Evolutionary conservation across 2,113 vertebrate species (phyloP), one percentile per base, ranked within the genome.

Genomic region (Fulica atra): DNA sequence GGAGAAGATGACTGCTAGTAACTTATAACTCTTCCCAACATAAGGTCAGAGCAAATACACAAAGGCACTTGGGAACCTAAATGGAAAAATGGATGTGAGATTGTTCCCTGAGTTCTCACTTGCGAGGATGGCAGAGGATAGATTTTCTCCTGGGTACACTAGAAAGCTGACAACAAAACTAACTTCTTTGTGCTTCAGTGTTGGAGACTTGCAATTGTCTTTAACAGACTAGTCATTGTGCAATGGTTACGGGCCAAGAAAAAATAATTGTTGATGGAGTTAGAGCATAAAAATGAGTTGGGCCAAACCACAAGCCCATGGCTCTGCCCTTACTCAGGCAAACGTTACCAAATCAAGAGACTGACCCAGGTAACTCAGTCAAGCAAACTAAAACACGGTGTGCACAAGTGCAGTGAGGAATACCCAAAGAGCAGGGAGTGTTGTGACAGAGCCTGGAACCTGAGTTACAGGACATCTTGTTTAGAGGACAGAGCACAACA

Each of bases 31-130:
- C 42, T 78, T 97, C 72, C 46, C 57, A 94, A 90, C 56, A 50
- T 78, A 94, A 94, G 85, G 93, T 94, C 96, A 93, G 79, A 94
- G 63, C 69, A 95, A 95, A 96, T 70, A 87, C 65, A 91, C 77
- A 72, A 59, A 79, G 83, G 91, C 86, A 82, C 77, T 87, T 88
- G 84, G 88, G 92, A 91, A 65, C 70, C 31, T 92, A 96, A 95
- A 92, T 73, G 88, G 91, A 96, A 94, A 97, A 92, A 91, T 44
- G 57, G 40, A 95, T 59, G 51, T 84, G 80, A 94, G 88, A 96
- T 93, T 91, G 79, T 74, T 92, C 89, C 72, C 91, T 44, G 50
- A 78, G 68, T 73, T 93, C 76, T 89, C 94, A 93, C 74, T 95
- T 92, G 42, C 0, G 0, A 81, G 88, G 82, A 88, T 86, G 79